Conservation (phyloP, 2,797 vertebrate species). For the Gambelia wislizenii region DNA sequence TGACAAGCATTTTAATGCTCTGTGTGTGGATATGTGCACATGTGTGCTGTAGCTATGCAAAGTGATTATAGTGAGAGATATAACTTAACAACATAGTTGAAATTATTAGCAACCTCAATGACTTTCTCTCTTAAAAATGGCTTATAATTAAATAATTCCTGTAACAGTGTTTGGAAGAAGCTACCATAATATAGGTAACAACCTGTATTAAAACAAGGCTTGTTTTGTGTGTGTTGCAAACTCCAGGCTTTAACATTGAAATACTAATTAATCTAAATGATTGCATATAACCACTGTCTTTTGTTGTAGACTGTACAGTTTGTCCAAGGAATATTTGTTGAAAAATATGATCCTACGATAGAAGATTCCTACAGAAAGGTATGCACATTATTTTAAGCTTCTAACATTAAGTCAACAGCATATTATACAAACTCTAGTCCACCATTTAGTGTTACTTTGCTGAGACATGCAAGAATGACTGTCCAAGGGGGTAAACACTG, state of each 20-base stretch:
- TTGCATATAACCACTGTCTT: slow-evolving; percentile 31
- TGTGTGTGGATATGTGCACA: neutral
- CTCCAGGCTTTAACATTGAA: neutral
- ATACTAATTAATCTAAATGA: neutral
- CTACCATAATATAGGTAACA: neutral
- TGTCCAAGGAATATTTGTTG: slow-evolving; percentile 99
- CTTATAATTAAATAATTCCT: neutral
- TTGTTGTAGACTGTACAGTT: slow-evolving; percentile 94
- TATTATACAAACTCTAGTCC: neutral
- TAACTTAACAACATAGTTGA: neutral
- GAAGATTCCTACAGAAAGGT: slow-evolving; percentile 99
- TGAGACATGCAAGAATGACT: neutral
- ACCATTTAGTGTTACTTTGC: neutral
- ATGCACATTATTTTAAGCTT: slow-evolving; percentile 40
- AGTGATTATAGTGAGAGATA: neutral
- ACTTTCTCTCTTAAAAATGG: neutral
- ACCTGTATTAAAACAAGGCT: neutral
- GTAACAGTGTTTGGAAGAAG: neutral
- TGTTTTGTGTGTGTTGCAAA: neutral
- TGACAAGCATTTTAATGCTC: neutral
- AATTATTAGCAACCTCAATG: neutral
- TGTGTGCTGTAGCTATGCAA: neutral
- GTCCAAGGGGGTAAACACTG: neutral
- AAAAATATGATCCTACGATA: slow-evolving; percentile 99
- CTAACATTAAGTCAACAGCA: neutral